Evolutionary conservation across 2,113 vertebrate genomes (phyloP), one percentile per base, ranked within the genome.

Genomic region (Xenotilapia flavipinnis): DNA sequence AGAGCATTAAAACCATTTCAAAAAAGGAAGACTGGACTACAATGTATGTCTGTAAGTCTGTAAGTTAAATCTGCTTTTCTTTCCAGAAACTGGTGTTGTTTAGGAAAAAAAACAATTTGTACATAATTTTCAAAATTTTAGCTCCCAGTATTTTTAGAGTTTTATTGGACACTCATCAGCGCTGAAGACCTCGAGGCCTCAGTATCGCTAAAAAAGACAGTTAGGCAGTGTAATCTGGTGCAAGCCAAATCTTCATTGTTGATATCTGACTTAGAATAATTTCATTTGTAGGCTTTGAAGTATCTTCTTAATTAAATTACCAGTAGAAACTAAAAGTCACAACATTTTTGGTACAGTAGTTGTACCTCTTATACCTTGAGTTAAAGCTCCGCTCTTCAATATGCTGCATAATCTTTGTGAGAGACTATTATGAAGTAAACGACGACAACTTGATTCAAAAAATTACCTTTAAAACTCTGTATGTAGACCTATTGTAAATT

Each of bases 81-180:
- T 21, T 40, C 62, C n/a, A 9, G 6, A 40, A 68, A 21, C n/a
- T 21, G n/a, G 36, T 68, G 62, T 23, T 70, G 36, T 70, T 70
- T 42, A 0, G n/a, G 0, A 0, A 8, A 13, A 38, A 23, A 14
- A 19, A 11, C 31, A 3, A 36, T 36, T 70, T 70, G 65, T 42
- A 23, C 38, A 23, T 70, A 23, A 42, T 42, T 33, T 33, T 33
- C 7, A 70, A 42, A 42, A 68, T 6, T 14, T 73, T 73, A 73
- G 21, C 65, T 73, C 8, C 38, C 65, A 73, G 62, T 3, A 40
- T 40, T 40, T 68, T 40, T 68, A 40, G 19, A 19, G 65, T 73
- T 73, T 45, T 45, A 26, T 73, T 73, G n/a, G 21, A 73, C 38
- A 73, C 38, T 73, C 21, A 15, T 26, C 65, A 45, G 65, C n/a